A percentile compares a stretch with the other conserved stretches of the same genome.
These are phyloP conservation scores for Hyles vespertilio DNA, from an alignment of 1,140 invertebrate species.

Conservation along the genomic window DNA sequence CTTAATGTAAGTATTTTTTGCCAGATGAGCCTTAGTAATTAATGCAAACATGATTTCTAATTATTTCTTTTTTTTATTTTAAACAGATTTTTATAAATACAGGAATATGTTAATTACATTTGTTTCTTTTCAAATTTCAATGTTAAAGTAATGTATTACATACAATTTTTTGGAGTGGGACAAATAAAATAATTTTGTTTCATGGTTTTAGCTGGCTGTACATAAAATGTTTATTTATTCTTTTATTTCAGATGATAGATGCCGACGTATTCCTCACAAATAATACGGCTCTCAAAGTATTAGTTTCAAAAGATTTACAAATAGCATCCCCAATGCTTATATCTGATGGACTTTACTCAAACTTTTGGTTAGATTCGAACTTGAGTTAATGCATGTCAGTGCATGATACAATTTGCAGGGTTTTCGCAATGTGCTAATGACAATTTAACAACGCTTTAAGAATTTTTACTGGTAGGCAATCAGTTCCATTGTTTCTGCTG, in stretches of 20 bases:
- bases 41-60: too few species aligned
- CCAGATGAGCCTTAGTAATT: too few species aligned
- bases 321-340: constrained; percentile 90
- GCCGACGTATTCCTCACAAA: constrained; percentile 91
- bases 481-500: too few species aligned
- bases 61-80: too few species aligned
- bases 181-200: too few species aligned
- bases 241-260: constrained; percentile 87
- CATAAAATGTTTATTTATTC: constrained; percentile 22
- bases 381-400: constrained; percentile 8
- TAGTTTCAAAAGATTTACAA: constrained; percentile 81
- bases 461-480: too few species aligned
- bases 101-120: too few species aligned
- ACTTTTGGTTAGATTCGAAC: constrained; percentile 86
- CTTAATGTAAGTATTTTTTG: too few species aligned
- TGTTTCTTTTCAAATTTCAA: too few species aligned
- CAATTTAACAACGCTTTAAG: neutral
- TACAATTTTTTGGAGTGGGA: too few species aligned
- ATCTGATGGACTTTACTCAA: constrained; percentile 93
- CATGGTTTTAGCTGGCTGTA: neutral
- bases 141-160: too few species aligned
- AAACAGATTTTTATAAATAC: too few species aligned
- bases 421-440: neutral
- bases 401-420: constrained; percentile 6
- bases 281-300: constrained; percentile 78